phyloP scores from a whole-genome alignment of 2,888 invertebrate genomes.

The Patella caerulea region DNA sequence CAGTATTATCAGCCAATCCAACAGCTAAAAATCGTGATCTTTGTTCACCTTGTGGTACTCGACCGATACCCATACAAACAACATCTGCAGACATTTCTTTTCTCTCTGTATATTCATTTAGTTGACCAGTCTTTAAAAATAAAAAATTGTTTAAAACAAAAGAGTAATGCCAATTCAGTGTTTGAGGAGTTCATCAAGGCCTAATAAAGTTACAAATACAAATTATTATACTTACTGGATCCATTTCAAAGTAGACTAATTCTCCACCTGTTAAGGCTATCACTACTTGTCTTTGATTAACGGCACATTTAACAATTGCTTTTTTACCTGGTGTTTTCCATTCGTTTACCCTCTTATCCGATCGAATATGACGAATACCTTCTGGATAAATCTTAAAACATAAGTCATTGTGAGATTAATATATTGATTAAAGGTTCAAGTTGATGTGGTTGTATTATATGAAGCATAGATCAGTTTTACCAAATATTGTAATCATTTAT shows the following conservation, averaged over 20 bases:
- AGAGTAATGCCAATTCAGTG: no score
- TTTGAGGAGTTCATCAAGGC: no score
- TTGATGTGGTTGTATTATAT: neutral
- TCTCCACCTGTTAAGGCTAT: slow-evolving; percentile 98
- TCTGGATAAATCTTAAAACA: slow-evolving; percentile 89
- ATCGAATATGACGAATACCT: slow-evolving; percentile 97
- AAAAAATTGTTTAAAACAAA: slow-evolving; percentile 11
- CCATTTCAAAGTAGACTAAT: slow-evolving; percentile 99
- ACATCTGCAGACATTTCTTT: slow-evolving; percentile 97
- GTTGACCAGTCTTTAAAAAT: slow-evolving; percentile 86
- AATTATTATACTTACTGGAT: slow-evolving; percentile 82
- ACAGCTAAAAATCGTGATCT: slow-evolving; percentile 96
- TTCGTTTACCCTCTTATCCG: slow-evolving; percentile 98
- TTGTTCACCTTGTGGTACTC: slow-evolving; percentile 95
- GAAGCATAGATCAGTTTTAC: neutral
- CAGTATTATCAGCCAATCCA: slow-evolving; percentile 95
- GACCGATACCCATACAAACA: slow-evolving; percentile 97
- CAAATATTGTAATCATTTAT: slow-evolving; percentile 37
- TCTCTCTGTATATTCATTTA: slow-evolving; percentile 98
- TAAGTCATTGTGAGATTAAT: neutral
- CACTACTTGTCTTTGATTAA: slow-evolving; percentile 98
- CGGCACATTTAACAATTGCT: slow-evolving; percentile 96
- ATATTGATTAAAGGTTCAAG: neutral
- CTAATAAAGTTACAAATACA: no score
- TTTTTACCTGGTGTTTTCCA: slow-evolving; percentile 99